Percentiles rank a stretch among this genome's conserved stretches.
phyloP scores from a whole-genome alignment of 2,113 vertebrate genomes.

The Perca fluviatilis region DNA sequence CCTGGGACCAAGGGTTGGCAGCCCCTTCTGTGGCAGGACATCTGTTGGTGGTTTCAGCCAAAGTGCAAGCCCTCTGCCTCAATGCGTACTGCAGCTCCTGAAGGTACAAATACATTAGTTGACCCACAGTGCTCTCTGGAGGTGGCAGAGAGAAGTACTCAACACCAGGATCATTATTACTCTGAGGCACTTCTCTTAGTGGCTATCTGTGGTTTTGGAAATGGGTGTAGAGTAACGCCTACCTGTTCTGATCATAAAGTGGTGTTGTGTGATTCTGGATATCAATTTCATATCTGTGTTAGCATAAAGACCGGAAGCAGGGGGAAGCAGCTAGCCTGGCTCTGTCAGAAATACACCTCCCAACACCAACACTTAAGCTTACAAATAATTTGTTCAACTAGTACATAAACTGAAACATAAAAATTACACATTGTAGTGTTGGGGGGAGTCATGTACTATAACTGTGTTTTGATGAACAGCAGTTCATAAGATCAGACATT shows the following conservation, averaged over 20 bases:
- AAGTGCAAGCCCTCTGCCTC: conserved; percentile 51
- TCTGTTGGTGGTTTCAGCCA: conserved; percentile 33
- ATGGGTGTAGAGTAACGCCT: neutral
- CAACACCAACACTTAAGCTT: too few species aligned
- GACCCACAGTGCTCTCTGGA: conserved; percentile 1
- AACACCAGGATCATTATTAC: neutral
- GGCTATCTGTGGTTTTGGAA: neutral
- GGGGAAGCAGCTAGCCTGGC: too few species aligned
- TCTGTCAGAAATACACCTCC: too few species aligned
- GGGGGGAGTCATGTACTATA: neutral
- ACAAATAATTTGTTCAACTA: too few species aligned
- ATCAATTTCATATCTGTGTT: too few species aligned
- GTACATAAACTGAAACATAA: too few species aligned
- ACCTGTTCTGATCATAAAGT: neutral
- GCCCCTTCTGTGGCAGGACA: conserved; percentile 18
- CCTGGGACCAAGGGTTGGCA: conserved; percentile 45
- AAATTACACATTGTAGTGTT: neutral
- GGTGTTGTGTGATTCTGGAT: neutral
- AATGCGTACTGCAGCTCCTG: conserved; percentile 83
- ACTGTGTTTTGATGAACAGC: too few species aligned
- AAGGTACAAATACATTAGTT: conserved; percentile 8
- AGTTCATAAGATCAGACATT: too few species aligned
- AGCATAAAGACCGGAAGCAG: too few species aligned
- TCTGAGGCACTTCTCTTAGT: neutral
- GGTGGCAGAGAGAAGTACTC: conserved; percentile 5